phyloP scores from a whole-genome alignment of 1,140 invertebrate species.

The Caenorhabditis briggsae region DNA sequence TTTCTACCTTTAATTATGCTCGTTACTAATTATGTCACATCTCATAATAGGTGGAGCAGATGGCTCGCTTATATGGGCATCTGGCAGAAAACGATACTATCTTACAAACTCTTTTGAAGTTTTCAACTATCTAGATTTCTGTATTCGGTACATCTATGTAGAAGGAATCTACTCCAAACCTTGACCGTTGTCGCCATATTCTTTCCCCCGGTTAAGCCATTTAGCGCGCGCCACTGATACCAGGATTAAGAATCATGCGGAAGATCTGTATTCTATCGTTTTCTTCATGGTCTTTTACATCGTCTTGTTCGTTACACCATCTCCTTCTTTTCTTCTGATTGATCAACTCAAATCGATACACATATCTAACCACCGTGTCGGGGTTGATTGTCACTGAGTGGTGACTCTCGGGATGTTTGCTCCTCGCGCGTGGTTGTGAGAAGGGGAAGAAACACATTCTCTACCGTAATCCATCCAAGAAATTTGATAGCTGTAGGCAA shows the following conservation, averaged over 20 bases:
- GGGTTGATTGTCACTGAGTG: constrained; percentile 37
- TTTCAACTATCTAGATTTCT: not conserved
- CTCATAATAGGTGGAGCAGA: too few relatives aligned
- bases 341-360: constrained; percentile 45
- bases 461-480: constrained; percentile 49
- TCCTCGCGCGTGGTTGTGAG: not conserved
- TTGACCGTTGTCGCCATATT: constrained; percentile 14
- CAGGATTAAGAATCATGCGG: constrained; percentile 51
- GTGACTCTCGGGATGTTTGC: constrained; percentile 39
- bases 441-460: not conserved
- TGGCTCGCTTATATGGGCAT: too few relatives aligned
- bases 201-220: constrained; percentile 19
- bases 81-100: too few relatives aligned
- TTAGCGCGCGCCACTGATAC: constrained; percentile 49
- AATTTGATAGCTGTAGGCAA: constrained; percentile 29
- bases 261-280: constrained; percentile 39
- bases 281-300: too few relatives aligned
- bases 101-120: too few relatives aligned
- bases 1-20: too few relatives aligned
- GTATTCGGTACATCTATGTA: not conserved
- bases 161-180: constrained; percentile 2
- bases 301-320: not conserved
- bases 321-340: too few relatives aligned
- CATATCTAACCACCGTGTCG: constrained; percentile 50
- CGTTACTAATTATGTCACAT: too few relatives aligned